These are phyloP conservation scores for Drosophila jambulina DNA, from an alignment of 1,140 invertebrate genomes.

Conservation along the genomic window DNA sequence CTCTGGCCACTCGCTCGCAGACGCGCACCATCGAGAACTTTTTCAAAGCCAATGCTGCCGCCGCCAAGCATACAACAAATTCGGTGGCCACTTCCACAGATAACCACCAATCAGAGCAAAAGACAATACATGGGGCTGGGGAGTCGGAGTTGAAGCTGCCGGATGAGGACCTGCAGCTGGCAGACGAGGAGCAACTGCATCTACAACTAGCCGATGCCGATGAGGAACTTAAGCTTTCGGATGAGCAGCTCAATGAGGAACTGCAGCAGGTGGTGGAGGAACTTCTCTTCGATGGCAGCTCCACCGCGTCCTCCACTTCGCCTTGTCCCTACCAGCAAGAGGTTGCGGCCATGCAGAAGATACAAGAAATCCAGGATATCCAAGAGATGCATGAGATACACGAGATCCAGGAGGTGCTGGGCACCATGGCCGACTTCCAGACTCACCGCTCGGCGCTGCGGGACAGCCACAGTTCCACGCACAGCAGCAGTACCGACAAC, in stretches of 20 bases:
- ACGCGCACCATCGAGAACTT: slow-evolving; percentile 82
- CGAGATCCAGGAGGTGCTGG: slow-evolving; percentile 18
- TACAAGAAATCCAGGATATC: slow-evolving; percentile 28
- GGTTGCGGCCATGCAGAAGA: slow-evolving; percentile 35
- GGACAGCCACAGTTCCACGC: slow-evolving; percentile 69
- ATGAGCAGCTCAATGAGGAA: slow-evolving; percentile 45
- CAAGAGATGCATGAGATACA: slow-evolving; percentile 34
- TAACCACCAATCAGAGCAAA: slow-evolving; percentile 36
- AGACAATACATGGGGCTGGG: slow-evolving; percentile 28
- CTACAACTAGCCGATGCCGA: slow-evolving; percentile 32
- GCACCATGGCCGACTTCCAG: slow-evolving; percentile 51
- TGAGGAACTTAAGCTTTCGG: slow-evolving; percentile 19
- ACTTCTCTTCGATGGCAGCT: slow-evolving; percentile 57
- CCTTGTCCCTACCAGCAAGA: slow-evolving; percentile 55
- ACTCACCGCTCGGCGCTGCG: slow-evolving; percentile 72
- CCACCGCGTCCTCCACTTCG: slow-evolving; percentile 54
- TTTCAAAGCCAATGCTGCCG: slow-evolving; percentile 74
- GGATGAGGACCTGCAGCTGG: slow-evolving; percentile 23
- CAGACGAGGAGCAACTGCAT: slow-evolving; percentile 30
- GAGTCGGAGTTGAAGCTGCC: slow-evolving; percentile 2
- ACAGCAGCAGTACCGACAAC: slow-evolving; percentile 79
- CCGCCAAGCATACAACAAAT: slow-evolving; percentile 44
- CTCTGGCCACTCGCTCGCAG: slow-evolving; percentile 77
- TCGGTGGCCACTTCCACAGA: slow-evolving; percentile 9
- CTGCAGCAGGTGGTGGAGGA: slow-evolving; percentile 48